Evolutionary conservation across 2,888 invertebrate genomes (phyloP).

Genomic region (Caenorhabditis macrosperma): DNA sequence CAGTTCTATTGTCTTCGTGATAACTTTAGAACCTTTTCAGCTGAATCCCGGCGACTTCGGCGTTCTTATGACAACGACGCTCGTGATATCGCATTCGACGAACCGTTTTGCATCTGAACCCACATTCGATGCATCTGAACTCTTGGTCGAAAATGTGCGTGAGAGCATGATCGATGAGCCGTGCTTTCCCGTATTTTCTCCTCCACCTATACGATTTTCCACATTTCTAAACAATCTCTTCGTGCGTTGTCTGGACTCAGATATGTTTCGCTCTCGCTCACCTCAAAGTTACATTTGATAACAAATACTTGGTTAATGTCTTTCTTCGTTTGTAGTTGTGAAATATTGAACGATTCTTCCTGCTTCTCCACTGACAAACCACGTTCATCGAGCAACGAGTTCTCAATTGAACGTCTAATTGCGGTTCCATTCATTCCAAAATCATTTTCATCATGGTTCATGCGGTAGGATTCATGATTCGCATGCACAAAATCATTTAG

Average conservation of each 20-base stretch:
- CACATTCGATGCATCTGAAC: conserved; percentile 19
- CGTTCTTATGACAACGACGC: not conserved
- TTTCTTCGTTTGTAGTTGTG: too few species aligned
- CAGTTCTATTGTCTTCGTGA: not conserved
- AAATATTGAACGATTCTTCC: too few species aligned
- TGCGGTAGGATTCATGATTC: too few species aligned
- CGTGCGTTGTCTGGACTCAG: too few species aligned
- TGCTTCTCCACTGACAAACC: too few species aligned
- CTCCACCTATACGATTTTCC: conserved; percentile 20
- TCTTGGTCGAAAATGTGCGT: conserved; percentile 7
- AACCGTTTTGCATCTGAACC: conserved; percentile 1
- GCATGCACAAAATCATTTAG: too few species aligned
- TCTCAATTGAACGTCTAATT: too few species aligned
- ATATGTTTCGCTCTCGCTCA: not conserved
- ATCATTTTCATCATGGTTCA: too few species aligned
- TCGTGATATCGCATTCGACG: conserved; percentile 31
- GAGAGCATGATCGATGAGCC: conserved; percentile 41
- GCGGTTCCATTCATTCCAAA: too few species aligned
- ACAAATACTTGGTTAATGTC: too few species aligned
- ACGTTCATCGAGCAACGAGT: too few species aligned
- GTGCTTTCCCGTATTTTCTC: conserved; percentile 27
- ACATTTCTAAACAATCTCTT: conserved; percentile 13
- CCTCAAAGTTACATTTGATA: conserved; percentile 23
- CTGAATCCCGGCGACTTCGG: not conserved
- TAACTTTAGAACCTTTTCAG: conserved; percentile 7